Base-by-base conservation (phyloP, 2,113 vertebrate species). In the Bucco capensis region DNA sequence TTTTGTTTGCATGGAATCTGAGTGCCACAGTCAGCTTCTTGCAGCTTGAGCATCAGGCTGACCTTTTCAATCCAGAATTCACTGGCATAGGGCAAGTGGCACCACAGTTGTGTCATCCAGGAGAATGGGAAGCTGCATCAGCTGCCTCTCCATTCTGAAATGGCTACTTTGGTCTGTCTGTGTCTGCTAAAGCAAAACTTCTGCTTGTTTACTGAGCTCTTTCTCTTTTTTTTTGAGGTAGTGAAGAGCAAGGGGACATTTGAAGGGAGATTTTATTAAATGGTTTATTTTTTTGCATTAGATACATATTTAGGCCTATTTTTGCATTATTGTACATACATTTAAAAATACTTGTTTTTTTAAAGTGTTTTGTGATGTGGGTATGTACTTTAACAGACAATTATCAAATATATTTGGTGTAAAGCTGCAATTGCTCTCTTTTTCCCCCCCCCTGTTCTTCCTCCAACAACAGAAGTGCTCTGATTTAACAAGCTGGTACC, bases 321-420 rank as follows among this genome's bases (percentile, higher is more conserved):
- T 96, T 96, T 96, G 88, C 93, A 94, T 94, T 90, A 53, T 51
- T 96, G 92, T 96, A 95, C 74, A 96, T 94, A 94, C 75, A 37
- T 88, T 93, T 82, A 35, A 80, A 93, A 92, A 66, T 86, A 90
- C 42, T 78, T 80, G 40, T 0, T 60, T 86, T 95, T 95, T 90
- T 83, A 22, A 96, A 93, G 78, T 92, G 86, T 88, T 96, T 76
- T 95, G 77, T 94, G 94, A 94, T 76, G 90, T 84, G 92, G 69
- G 82, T 84, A 74, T 83, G 44, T 91, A 87, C 90, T 96, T 96
- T 94, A 96, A 89, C 86, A 83, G 44, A 66, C 31, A 92, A 42
- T 76, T 89, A 92, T 62, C 47, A 96, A 93, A 96, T 95, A 96
- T 8, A 91, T 40, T 89, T 86, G 91, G 76, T 69, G 53, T 94